Base-by-base conservation (phyloP, 2,888 invertebrate species). In the Hirtodrosophila cameraria region DNA sequence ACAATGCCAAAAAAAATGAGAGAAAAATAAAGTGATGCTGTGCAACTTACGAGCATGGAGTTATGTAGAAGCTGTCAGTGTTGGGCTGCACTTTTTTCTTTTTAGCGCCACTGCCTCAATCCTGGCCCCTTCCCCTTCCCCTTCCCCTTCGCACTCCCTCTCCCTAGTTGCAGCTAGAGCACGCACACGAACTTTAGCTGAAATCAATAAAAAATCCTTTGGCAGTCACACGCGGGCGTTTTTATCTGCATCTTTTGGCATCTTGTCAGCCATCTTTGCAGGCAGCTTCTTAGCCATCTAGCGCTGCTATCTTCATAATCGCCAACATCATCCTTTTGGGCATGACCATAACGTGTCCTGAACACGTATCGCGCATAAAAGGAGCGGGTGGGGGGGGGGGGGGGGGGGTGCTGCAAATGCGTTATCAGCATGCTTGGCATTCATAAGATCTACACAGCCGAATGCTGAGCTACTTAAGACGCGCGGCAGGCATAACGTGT, bases 401-500 rank as follows among this genome's bases (percentile, higher is more conserved):
- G 11, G 4, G n/a, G n/a, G 52, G 35, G 28, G 25, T n/a, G 8
- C 16, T 11, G 49, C 62, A 27, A 66, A 41, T 58, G 75, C 75
- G 65, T 85, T 82, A 85, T 82, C 82, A 72, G 46, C 82, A 82
- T 82, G 82, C 80, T 66, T 68, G 48, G 83, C 85, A 82, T 82
- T 82, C 81, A 82, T 77, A 67, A 72, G 81, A 85, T 82, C 79
- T 80, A 64, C 61, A 50, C 60, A 73, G 72, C 63, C 59, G 61
- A 73, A 35, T 62, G 64, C 63, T 52, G 54, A 80, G 82, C 86
- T 83, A 83, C 86, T 85, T 82, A 82, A 65, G 59, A 50, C 61
- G 50, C 67, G 55, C 41, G 49, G 28, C 54, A 59, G 70, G 41
- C 70, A 49, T 27, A 43, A 30, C 38, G 27, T 49, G 46, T 31